phyloP scores from a whole-genome alignment of 64 coral and sea anemone genomes.

The Montipora capricornis region DNA sequence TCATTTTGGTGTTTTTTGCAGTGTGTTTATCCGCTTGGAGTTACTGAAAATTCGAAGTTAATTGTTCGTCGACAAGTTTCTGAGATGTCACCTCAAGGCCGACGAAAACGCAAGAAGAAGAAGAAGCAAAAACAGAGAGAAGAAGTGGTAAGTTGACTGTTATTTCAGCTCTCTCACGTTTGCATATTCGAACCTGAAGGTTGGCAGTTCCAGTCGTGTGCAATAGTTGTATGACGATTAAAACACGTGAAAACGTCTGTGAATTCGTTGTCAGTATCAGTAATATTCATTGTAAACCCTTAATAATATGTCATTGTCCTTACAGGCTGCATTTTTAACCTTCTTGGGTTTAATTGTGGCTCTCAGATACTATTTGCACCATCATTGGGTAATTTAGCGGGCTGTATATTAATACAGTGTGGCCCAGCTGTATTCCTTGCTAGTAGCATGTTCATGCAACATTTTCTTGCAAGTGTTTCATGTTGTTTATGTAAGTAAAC shows the following conservation, averaged over 20 bases:
- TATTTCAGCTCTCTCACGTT: neutral
- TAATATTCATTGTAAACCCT: too few relatives aligned
- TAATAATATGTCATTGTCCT: too few relatives aligned
- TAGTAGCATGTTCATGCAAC: too few relatives aligned
- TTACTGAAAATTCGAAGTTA: slow-evolving; percentile 4
- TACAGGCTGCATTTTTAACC: too few relatives aligned
- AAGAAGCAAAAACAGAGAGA: neutral
- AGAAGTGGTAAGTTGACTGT: neutral
- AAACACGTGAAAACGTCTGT: neutral
- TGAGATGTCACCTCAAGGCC: slow-evolving; percentile 18
- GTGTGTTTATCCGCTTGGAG: slow-evolving; percentile 57
- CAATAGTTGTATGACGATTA: neutral
- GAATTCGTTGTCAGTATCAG: too few relatives aligned
- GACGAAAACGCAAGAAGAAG: slow-evolving; percentile 44
- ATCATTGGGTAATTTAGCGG: too few relatives aligned
- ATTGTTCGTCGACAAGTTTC: slow-evolving; percentile 45
- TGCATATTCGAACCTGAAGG: neutral
- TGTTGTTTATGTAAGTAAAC: too few relatives aligned
- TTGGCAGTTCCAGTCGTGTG: neutral
- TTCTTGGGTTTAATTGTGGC: too few relatives aligned
- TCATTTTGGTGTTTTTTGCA: neutral
- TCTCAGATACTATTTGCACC: too few relatives aligned
- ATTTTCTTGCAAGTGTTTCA: too few relatives aligned
- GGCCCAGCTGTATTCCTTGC: too few relatives aligned
- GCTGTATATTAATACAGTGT: too few relatives aligned